Evolutionary conservation across 1,140 invertebrate genomes (phyloP).

Genomic region (Cylas formicarius): DNA sequence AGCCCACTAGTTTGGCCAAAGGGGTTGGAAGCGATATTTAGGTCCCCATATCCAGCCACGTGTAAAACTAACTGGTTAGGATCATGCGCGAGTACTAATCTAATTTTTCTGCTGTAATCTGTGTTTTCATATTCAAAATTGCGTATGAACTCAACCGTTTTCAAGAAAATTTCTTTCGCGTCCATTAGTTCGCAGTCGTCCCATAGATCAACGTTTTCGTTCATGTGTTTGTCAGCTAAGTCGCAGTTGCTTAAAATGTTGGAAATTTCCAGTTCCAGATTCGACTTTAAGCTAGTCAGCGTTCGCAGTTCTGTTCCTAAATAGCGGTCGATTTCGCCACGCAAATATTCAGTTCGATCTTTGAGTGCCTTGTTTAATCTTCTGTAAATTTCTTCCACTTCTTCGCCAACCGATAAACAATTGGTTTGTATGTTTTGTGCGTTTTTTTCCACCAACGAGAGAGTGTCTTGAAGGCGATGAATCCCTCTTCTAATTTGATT

Average conservation of each 20-base stretch:
- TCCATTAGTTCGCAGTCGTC: slow-evolving; percentile 85
- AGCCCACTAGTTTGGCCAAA: slow-evolving; percentile 41
- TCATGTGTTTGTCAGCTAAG: slow-evolving; percentile 89
- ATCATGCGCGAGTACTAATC: slow-evolving; percentile 81
- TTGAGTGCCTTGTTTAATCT: slow-evolving; percentile 84
- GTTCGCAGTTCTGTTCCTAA: slow-evolving; percentile 74
- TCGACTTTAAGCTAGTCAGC: slow-evolving; percentile 80
- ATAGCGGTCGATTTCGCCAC: slow-evolving; percentile 85
- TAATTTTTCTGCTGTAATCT: slow-evolving; percentile 77
- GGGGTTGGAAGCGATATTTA: slow-evolving; percentile 62
- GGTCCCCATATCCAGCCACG: slow-evolving; percentile 77
- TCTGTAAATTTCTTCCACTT: slow-evolving; percentile 86
- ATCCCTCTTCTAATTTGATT: slow-evolving; percentile 83
- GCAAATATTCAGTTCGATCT: slow-evolving; percentile 81
- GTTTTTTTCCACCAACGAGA: slow-evolving; percentile 78
- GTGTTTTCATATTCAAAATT: slow-evolving; percentile 89
- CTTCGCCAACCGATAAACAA: slow-evolving; percentile 76
- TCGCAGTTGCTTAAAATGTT: slow-evolving; percentile 95
- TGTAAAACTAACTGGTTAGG: slow-evolving; percentile 82
- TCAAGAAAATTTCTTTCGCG: slow-evolving; percentile 89
- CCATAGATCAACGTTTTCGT: slow-evolving; percentile 76
- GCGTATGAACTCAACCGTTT: slow-evolving; percentile 87
- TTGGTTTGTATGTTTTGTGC: slow-evolving; percentile 76
- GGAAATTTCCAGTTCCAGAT: slow-evolving; percentile 83
- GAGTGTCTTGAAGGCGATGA: slow-evolving; percentile 77